Conservation (phyloP, 53 echinoderm and acorn worm genomes). For the Holothuria leucospilota region DNA sequence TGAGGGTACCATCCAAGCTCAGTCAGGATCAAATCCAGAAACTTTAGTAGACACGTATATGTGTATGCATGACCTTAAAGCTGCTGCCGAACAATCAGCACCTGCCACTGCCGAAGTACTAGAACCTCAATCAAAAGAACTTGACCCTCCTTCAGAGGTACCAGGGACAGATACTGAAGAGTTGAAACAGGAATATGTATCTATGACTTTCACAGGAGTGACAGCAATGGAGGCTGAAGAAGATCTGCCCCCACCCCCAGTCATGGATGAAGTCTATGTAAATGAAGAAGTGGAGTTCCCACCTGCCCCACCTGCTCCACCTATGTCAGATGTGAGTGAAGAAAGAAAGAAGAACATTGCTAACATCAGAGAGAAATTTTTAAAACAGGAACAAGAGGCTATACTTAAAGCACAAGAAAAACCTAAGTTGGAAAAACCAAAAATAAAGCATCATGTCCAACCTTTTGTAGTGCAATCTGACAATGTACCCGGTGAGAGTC, state of each 20-base stretch:
- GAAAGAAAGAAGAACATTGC: conserved; percentile 86
- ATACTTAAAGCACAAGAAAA: conserved; percentile 41
- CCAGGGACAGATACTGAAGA: too few species aligned
- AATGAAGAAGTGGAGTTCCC: conserved; percentile 23
- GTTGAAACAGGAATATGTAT: too few species aligned
- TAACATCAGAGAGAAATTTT: conserved; percentile 74
- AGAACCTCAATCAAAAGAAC: too few species aligned
- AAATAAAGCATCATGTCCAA: neutral
- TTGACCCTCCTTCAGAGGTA: too few species aligned
- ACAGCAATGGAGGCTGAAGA: conserved; percentile 27
- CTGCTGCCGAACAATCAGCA: too few species aligned
- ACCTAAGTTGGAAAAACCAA: conserved; percentile 3
- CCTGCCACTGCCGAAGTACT: too few species aligned
- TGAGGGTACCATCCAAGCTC: neutral
- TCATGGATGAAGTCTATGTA: neutral
- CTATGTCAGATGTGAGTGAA: conserved; percentile 86
- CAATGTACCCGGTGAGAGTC: neutral
- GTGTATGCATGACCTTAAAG: too few species aligned
- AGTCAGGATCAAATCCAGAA: neutral
- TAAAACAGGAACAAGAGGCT: conserved; percentile 72
- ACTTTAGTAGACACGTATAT: too few species aligned
- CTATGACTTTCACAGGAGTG: too few species aligned
- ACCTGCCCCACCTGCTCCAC: conserved; percentile 62
- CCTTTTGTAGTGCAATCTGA: neutral
- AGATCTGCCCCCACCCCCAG: conserved; percentile 29